A percentile compares a stretch with the other conserved stretches of the same genome.
These are phyloP conservation scores for Blennius ocellaris DNA, from an alignment of 2,113 vertebrate genomes.

Conservation along the genomic window DNA sequence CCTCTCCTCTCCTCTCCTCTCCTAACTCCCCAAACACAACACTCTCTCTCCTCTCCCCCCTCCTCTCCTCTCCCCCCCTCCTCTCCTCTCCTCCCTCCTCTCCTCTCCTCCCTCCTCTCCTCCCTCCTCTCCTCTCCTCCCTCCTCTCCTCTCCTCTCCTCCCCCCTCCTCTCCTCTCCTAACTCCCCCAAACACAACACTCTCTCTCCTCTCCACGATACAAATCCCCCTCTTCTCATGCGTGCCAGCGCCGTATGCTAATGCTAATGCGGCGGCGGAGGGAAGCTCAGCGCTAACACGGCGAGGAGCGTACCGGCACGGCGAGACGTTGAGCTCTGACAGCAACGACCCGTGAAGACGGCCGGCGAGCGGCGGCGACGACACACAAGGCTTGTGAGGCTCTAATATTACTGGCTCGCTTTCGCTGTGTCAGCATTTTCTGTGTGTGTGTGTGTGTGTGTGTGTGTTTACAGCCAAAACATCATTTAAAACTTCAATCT, in stretches of 20 bases:
- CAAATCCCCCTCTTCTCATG: slow-evolving; percentile 58
- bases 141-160: slow-evolving; percentile 8
- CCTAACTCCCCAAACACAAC: no score
- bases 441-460: slow-evolving; percentile 17
- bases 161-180: background rate
- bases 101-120: no score
- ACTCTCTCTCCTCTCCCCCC: no score
- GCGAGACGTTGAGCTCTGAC: slow-evolving; percentile 63
- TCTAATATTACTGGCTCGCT: slow-evolving; percentile 62
- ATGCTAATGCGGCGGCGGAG: slow-evolving; percentile 38
- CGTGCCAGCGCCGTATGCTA: slow-evolving; percentile 49
- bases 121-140: no score
- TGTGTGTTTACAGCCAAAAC: no score
- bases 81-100: no score
- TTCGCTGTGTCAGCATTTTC: slow-evolving; percentile 64
- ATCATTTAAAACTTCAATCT: no score
- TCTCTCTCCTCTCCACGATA: slow-evolving; percentile 51
- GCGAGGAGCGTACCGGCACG: slow-evolving; percentile 48
- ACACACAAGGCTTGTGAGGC: slow-evolving; percentile 68
- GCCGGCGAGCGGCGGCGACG: slow-evolving; percentile 65
- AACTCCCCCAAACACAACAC: slow-evolving; percentile 50
- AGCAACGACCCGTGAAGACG: slow-evolving; percentile 66
- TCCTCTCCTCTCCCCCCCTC: no score
- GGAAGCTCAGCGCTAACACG: slow-evolving; percentile 57
- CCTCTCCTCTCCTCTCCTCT: no score